Base-by-base conservation (phyloP, 1,140 invertebrate species). In the Cherax destructor region DNA sequence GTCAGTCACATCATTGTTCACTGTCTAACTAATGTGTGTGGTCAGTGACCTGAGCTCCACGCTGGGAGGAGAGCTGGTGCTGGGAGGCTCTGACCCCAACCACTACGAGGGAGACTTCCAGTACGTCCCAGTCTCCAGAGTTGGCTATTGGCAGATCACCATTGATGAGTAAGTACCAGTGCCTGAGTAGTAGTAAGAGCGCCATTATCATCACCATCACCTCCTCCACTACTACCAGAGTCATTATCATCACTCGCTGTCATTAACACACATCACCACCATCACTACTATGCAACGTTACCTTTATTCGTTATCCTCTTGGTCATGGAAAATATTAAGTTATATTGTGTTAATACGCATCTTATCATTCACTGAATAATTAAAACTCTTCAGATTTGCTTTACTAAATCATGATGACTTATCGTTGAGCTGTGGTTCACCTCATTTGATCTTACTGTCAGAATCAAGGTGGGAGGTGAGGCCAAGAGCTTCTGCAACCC, bases 1-100 rank as follows among this genome's bases (percentile, higher is more conserved):
- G 30, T 41, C 30, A 41, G 30, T 41, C 30, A 41, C 30, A 41
- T 41, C 30, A 41, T 41, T 41, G 30, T 41, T 41, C 52, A 1
- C 52, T 5, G 52, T 9, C 9, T 56, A 13, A 56, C 6, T 13
- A 56, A 10, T 56, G 61, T 65, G 11, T 65, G 7, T 21, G 2
- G 11, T 18, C 56, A 92, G 94, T 47, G 93, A 95, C 81, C 91
- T 93, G 24, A 88, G 93, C 11, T 93, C 92, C 13, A 92, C 87
- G 49, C n/a, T 94, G 52, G 94, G 94, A 77, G 94, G 94, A 30
- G 94, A 95, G 88, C 94, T 95, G 84, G 94, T 94, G 13, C 93
- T 95, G 49, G 94, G 94, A n/a, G 94, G 94, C 24, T 93, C 93
- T 6, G 95, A 95, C 83, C 89, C 93, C 47, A 91, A 94, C 56